A percentile compares a stretch with the other conserved stretches of the same genome.
Evolutionary conservation across 37 sponge, comb jelly and placozoan species (phyloP).

Genomic region (Crambe crambe): DNA sequence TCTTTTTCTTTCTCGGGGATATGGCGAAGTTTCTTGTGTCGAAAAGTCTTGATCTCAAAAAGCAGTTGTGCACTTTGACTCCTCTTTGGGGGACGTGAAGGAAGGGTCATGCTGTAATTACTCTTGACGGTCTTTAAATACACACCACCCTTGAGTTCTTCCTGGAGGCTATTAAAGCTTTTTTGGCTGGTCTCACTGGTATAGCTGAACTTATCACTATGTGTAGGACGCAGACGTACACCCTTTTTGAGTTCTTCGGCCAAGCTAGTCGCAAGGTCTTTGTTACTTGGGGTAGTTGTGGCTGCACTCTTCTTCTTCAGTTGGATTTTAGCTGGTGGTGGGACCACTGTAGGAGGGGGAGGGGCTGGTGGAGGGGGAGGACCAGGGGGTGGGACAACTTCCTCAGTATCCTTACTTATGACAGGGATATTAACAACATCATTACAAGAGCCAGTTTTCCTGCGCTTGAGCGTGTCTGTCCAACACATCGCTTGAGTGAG

Average conservation of each 20-base stretch:
- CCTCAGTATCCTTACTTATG: neutral
- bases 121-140: neutral
- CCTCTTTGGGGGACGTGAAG: constrained; percentile 14
- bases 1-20: neutral
- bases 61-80: constrained; percentile 9
- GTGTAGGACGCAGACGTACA: neutral
- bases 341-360: constrained; percentile 28
- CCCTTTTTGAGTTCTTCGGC: constrained; percentile 2
- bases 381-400: neutral
- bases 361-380: constrained; percentile 27
- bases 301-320: neutral
- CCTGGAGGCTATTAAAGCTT: constrained; percentile 1
- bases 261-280: neutral
- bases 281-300: neutral
- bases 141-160: constrained; percentile 8
- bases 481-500: neutral
- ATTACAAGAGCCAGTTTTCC: neutral
- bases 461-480: neutral
- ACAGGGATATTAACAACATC: neutral
- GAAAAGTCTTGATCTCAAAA: constrained; percentile 34
- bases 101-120: constrained; percentile 5
- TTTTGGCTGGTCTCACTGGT: neutral
- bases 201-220: neutral
- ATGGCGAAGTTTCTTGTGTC: constrained; percentile 20
- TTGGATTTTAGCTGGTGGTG: constrained; percentile 3